Evolutionary conservation across 2,797 vertebrate genomes (phyloP).

Genomic region (Halcyon badia): DNA sequence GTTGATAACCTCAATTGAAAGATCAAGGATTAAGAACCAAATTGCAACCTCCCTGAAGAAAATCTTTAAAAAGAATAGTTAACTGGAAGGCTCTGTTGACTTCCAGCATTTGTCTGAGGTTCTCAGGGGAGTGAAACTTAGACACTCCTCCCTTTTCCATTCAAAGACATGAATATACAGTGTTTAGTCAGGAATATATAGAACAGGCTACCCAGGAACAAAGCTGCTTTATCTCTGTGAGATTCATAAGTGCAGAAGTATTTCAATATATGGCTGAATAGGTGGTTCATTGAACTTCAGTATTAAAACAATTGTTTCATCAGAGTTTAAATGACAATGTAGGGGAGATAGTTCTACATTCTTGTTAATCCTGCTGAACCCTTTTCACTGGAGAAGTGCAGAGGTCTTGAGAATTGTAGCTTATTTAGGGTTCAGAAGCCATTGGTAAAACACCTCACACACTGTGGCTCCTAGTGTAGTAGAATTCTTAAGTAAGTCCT

Average conservation of each 20-base stretch:
- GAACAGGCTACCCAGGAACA: background rate
- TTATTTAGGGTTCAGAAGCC: background rate
- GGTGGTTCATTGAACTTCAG: background rate
- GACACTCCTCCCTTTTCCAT: background rate
- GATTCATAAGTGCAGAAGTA: background rate
- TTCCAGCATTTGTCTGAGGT: conserved; percentile 9
- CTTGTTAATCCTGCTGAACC: background rate
- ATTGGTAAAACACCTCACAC: background rate
- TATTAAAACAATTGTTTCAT: background rate
- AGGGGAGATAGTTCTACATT: background rate
- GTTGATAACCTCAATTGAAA: conserved; percentile 22
- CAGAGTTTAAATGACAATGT: background rate
- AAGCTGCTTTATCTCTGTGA: background rate
- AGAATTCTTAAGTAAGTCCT: background rate
- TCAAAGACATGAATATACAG: background rate
- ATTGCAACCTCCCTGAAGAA: conserved; percentile 8
- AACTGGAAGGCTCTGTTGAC: background rate
- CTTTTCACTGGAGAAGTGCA: background rate
- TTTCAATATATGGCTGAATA: background rate
- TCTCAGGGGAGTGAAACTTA: background rate
- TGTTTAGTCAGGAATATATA: background rate
- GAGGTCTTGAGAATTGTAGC: background rate
- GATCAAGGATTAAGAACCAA: conserved; percentile 23
- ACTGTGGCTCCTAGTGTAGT: background rate
- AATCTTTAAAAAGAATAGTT: background rate